These are phyloP conservation scores for Dendroctonus ponderosae DNA, from an alignment of 1,140 invertebrate genomes.

Conservation along the genomic window DNA sequence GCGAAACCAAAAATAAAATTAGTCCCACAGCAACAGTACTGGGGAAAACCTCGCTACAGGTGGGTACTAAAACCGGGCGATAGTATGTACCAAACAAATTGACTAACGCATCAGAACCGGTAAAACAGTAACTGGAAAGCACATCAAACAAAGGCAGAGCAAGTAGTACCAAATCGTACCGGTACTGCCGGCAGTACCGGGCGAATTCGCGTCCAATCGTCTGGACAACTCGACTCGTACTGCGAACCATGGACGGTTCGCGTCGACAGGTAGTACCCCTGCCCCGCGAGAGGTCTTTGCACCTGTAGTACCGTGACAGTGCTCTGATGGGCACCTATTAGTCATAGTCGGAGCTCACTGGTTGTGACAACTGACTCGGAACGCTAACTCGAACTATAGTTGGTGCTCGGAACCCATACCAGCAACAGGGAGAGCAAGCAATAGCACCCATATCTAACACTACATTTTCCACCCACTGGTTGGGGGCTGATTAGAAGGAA, in stretches of 20 bases:
- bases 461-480: neutral
- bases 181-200: slow-evolving; percentile 4
- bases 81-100: slow-evolving; percentile 13
- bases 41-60: neutral
- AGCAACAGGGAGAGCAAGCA: no score
- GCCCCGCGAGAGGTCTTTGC: slow-evolving; percentile 46
- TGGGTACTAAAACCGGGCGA: slow-evolving; percentile 8
- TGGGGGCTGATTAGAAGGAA: neutral
- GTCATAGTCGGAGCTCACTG: slow-evolving; percentile 42
- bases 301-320: slow-evolving; percentile 49
- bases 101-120: slow-evolving; percentile 12
- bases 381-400: slow-evolving; percentile 32
- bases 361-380: slow-evolving; percentile 46
- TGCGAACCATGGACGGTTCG: slow-evolving; percentile 36
- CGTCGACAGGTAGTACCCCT: slow-evolving; percentile 47
- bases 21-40: slow-evolving; percentile 7
- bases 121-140: slow-evolving; percentile 24
- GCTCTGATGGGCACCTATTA: slow-evolving; percentile 46
- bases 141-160: slow-evolving; percentile 27
- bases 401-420: neutral
- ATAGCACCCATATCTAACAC: no score
- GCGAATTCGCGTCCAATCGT: slow-evolving; percentile 16
- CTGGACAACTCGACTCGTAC: slow-evolving; percentile 44
- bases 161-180: slow-evolving; percentile 8
- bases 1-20: neutral